phyloP scores from a whole-genome alignment of 1,140 invertebrate species.

The Lordiphosa stackelbergi region DNA sequence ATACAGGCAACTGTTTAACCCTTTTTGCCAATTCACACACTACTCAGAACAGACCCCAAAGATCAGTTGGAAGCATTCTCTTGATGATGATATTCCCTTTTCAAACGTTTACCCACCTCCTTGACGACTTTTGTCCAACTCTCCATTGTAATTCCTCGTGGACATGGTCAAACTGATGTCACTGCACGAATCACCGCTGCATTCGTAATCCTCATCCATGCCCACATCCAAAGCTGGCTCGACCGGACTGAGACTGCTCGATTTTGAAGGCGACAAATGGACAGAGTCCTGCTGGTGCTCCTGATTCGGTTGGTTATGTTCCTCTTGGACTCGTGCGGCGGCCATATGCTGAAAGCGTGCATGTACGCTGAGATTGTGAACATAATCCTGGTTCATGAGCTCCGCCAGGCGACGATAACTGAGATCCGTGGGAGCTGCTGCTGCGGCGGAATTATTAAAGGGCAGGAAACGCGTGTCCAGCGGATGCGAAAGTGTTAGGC shows the following conservation, averaged over 20 bases:
- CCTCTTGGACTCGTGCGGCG: conserved; percentile 39
- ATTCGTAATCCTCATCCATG: conserved; percentile 71
- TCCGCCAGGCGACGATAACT: conserved; percentile 61
- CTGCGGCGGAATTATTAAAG: conserved; percentile 36
- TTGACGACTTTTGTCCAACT: conserved; percentile 67
- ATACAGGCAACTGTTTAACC: no score
- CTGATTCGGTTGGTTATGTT: conserved; percentile 16
- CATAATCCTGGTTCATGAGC: conserved; percentile 67
- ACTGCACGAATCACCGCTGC: conserved; percentile 71
- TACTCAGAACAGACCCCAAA: no score
- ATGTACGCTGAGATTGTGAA: conserved; percentile 60
- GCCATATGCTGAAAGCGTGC: conserved; percentile 62
- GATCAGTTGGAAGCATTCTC: background rate
- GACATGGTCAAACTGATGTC: conserved; percentile 76
- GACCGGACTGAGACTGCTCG: conserved; percentile 36
- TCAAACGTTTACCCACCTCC: conserved; percentile 43
- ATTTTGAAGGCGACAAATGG: conserved; percentile 47
- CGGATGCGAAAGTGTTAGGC: conserved; percentile 33
- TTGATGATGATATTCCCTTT: background rate
- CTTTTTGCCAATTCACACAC: no score
- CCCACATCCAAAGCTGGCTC: conserved; percentile 65
- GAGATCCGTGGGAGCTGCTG: conserved; percentile 37
- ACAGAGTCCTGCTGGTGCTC: conserved; percentile 22
- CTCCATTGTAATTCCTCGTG: conserved; percentile 59
- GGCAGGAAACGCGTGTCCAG: conserved; percentile 59